phyloP scores from a whole-genome alignment of 2,113 vertebrate genomes.

The Notothenia coriiceps region DNA sequence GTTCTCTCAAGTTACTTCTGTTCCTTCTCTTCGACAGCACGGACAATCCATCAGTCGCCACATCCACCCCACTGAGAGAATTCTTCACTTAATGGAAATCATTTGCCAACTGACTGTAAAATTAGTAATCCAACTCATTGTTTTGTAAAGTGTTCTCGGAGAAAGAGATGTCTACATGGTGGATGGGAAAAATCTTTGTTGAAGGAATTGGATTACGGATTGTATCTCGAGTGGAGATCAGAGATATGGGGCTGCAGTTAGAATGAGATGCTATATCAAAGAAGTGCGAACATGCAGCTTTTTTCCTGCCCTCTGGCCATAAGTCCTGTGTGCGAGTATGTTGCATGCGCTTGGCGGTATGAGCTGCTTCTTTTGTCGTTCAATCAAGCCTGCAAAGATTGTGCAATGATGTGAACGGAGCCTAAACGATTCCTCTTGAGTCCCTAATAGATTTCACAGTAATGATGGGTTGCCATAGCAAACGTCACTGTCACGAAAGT shows the following conservation, averaged over 20 bases:
- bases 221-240: not conserved
- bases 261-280: slow-evolving; percentile 23
- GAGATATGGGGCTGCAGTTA: not conserved
- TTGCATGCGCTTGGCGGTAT: slow-evolving; percentile 18
- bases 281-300: slow-evolving; percentile 20
- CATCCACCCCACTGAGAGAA: not conserved
- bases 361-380: slow-evolving; percentile 52
- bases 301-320: not conserved
- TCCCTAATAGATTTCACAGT: slow-evolving; percentile 56
- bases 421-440: slow-evolving; percentile 53
- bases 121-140: not conserved
- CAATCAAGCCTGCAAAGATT: slow-evolving; percentile 61
- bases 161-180: not conserved
- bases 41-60: slow-evolving; percentile 18
- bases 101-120: not conserved
- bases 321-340: slow-evolving; percentile 1
- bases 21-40: slow-evolving; percentile 16
- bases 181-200: not conserved
- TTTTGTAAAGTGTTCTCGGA: slow-evolving; percentile 5
- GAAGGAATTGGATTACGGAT: slow-evolving; percentile 10
- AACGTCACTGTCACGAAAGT: slow-evolving; percentile 34
- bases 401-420: slow-evolving; percentile 54
- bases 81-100: slow-evolving; percentile 21
- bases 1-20: slow-evolving; percentile 22
- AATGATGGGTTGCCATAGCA: slow-evolving; percentile 58